Conservation (phyloP, 2,113 vertebrate genomes). For the Recurvirostra avosetta region DNA sequence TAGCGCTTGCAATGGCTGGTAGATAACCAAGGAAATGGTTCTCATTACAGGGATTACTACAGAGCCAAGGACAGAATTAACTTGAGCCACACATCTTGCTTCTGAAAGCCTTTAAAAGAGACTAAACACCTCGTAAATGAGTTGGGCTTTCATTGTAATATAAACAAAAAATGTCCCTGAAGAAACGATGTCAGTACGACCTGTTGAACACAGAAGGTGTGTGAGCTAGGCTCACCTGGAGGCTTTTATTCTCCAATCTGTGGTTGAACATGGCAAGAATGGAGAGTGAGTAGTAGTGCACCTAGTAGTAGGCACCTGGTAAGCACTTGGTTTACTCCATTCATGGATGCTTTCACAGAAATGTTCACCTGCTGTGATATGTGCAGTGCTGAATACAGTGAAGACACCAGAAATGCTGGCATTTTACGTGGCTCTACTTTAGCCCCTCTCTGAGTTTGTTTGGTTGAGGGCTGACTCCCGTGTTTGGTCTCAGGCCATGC, state of each 20-base stretch:
- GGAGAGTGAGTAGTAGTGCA: not conserved
- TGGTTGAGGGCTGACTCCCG: not conserved
- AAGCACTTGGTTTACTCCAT: not conserved
- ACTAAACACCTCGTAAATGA: not conserved
- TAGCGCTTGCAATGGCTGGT: not conserved
- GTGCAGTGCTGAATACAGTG: not conserved
- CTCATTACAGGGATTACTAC: not conserved
- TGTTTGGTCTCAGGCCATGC: not conserved
- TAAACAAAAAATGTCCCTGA: not conserved
- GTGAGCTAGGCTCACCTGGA: not conserved
- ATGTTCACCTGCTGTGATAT: fast-evolving
- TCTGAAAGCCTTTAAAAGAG: not conserved
- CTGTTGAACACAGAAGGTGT: not conserved
- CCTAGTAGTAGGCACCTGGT: not conserved
- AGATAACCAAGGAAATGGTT: not conserved
- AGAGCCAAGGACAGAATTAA: not conserved
- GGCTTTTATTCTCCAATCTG: not conserved
- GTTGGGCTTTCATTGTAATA: not conserved
- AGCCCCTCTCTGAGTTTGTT: not conserved
- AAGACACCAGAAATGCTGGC: not conserved
- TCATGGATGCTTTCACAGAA: not conserved
- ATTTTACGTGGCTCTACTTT: not conserved
- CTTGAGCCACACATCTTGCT: not conserved
- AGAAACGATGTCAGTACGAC: not conserved
- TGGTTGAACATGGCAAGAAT: not conserved